Base-by-base conservation (phyloP, 1,140 invertebrate genomes). In the Goniozus legneri region DNA sequence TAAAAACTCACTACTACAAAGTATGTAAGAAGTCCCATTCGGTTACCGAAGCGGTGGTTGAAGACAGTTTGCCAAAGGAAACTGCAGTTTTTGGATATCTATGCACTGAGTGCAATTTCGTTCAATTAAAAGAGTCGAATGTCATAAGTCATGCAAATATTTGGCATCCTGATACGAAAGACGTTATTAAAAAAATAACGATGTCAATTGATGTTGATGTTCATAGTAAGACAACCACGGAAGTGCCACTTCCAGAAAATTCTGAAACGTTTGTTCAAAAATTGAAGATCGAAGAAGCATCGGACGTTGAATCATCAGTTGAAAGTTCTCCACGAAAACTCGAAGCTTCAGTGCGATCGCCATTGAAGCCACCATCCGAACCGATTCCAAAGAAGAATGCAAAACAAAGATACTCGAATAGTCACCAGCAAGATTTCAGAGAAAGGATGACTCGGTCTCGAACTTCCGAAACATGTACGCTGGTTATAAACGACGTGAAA, bases 71-170 rank as follows among this genome's bases (percentile, higher is more conserved):
- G 4, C 71, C 73, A 0, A 14, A 54, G 0, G 53, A 64, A 3
- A 50, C 62, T n/a, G 18, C 48, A 36, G 56, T 85, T 13, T 79
- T 79, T 39, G 85, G 83, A 12, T 85, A 82, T 55, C 65, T 88
- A 1, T 88, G 86, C 59, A 69, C 75, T 1, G 71, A 77, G 32
- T 89, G 86, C 56, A 82, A 86, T 60, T 88, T 79, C 58, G 79
- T 84, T 2, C 86, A 88, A 69, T 60, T 87, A 30, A 77, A 79
- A 2, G 62, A 79, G 32, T 65, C 75, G 35, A 82, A 79, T 50
- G 68, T 87, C 0, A 77, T 82, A 54, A 70, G 70, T 1, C 86
- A 89, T 55, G 64, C 84, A 2, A 69, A 79, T 24, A 58, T 64
- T 1, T 77, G 79, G 54, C 82, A 85, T 55, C 64, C 46, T 2